A percentile compares a stretch with the other conserved stretches of the same genome.
phyloP scores from a whole-genome alignment of 2,797 vertebrate genomes.

The Gymnopithys bicolor region DNA sequence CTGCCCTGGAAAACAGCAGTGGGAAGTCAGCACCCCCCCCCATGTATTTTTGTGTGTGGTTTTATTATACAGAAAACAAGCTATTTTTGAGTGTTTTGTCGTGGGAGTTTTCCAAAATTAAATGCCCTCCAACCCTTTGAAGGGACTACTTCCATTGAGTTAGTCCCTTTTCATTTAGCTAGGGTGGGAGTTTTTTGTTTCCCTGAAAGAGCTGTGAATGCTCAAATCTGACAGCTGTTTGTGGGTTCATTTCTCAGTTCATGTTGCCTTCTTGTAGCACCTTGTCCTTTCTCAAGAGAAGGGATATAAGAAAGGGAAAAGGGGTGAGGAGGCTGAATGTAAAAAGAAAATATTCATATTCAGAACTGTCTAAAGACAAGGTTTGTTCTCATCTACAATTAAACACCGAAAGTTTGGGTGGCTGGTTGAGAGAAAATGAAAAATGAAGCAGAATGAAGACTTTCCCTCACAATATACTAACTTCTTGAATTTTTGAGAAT shows the following conservation, averaged over 20 bases:
- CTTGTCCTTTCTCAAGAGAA: not conserved
- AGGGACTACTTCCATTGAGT: not conserved
- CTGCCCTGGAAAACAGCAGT: conserved; percentile 80
- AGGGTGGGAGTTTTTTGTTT: not conserved
- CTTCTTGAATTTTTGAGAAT: not conserved
- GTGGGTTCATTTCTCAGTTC: not conserved
- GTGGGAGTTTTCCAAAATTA: not conserved
- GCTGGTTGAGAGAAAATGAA: not conserved
- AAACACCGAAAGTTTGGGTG: not conserved
- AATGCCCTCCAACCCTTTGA: not conserved
- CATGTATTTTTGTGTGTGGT: not conserved
- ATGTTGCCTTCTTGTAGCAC: not conserved
- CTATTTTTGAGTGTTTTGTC: not conserved
- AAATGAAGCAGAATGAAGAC: not conserved
- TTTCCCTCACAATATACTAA: not conserved
- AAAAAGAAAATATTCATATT: not conserved
- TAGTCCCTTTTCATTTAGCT: not conserved
- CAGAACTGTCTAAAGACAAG: not conserved
- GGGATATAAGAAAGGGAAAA: not conserved
- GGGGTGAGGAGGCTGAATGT: not conserved
- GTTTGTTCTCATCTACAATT: not conserved
- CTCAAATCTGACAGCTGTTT: not conserved
- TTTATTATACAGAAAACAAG: not conserved
- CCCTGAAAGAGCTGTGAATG: not conserved
- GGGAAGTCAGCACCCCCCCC: not conserved